Percentiles rank a stretch among this genome's conserved stretches.
These are phyloP conservation scores for Glaucidium brasilianum DNA, from an alignment of 2,113 vertebrate species.

Conservation along the genomic window DNA sequence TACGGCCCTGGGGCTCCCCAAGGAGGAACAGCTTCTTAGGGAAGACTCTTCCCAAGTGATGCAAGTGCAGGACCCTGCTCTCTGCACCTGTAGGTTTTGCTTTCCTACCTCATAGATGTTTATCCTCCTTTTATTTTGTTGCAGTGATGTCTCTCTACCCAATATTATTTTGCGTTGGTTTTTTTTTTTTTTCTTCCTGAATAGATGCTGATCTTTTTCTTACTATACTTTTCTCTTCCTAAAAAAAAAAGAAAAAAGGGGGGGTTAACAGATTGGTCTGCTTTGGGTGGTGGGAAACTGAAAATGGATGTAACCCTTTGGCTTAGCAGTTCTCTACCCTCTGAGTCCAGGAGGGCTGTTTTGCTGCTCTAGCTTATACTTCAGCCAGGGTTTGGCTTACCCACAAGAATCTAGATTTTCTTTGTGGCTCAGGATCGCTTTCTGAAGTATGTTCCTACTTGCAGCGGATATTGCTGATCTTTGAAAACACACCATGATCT, in stretches of 20 bases:
- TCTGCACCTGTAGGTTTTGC: neutral
- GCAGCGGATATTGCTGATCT: neutral
- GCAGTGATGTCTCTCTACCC: neutral
- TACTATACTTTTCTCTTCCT: neutral
- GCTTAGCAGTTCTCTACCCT: neutral
- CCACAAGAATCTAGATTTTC: neutral
- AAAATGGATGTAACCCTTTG: rapidly evolving
- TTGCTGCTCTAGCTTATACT: neutral
- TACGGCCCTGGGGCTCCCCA: neutral
- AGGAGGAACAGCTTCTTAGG: neutral
- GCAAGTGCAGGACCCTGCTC: neutral
- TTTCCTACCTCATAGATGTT: neutral
- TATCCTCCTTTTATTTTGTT: neutral
- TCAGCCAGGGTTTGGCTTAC: neutral
- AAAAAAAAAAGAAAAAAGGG: neutral
- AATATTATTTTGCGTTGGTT: neutral
- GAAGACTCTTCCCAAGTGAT: neutral
- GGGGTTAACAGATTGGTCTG: neutral
- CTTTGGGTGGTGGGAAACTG: neutral
- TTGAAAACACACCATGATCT: neutral
- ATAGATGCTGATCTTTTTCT: neutral
- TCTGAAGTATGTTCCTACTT: neutral
- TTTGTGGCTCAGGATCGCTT: neutral
- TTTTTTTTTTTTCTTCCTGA: neutral
- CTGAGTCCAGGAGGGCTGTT: neutral